Percentiles rank a stretch among this genome's conserved stretches.
These are phyloP conservation scores for Rhyacophila evoluta DNA, from an alignment of 2,888 invertebrate genomes.

Conservation along the genomic window DNA sequence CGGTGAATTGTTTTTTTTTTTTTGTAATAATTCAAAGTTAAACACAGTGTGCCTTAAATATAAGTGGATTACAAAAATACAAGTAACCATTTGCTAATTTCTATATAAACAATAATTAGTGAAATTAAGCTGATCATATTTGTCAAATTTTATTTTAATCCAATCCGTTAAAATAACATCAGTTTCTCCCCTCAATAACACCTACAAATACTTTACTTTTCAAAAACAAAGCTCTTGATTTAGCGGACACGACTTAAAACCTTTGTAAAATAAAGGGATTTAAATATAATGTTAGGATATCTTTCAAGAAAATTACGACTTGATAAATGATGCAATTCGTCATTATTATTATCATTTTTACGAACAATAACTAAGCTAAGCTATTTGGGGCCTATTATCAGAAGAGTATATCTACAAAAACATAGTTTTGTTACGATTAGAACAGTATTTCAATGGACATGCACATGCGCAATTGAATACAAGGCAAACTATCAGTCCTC, in stretches of 20 bases:
- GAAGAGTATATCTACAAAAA: not conserved
- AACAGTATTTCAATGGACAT: too few relatives aligned
- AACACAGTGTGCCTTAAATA: not conserved
- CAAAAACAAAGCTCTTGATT: not conserved
- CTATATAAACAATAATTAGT: not conserved
- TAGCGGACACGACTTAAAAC: not conserved
- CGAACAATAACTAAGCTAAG: not conserved
- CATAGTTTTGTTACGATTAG: not conserved
- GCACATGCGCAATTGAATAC: too few relatives aligned
- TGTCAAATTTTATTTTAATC: too few relatives aligned
- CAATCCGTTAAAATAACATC: too few relatives aligned
- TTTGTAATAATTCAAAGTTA: not conserved
- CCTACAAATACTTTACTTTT: not conserved
- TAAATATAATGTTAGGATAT: too few relatives aligned
- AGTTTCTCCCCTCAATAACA: too few relatives aligned
- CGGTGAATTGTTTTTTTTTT: not conserved
- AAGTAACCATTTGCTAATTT: not conserved
- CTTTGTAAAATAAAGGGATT: too few relatives aligned
- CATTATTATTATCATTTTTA: not conserved
- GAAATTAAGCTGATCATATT: not conserved
- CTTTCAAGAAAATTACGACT: not conserved
- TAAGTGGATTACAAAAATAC: slow-evolving; percentile 13
- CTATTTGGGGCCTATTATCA: not conserved
- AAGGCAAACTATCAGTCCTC: too few relatives aligned
- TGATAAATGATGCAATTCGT: not conserved